Evolutionary conservation across 2,797 vertebrate species (phyloP), one percentile per base, ranked within the genome.

Genomic region (Podarcis lilfordi): DNA sequence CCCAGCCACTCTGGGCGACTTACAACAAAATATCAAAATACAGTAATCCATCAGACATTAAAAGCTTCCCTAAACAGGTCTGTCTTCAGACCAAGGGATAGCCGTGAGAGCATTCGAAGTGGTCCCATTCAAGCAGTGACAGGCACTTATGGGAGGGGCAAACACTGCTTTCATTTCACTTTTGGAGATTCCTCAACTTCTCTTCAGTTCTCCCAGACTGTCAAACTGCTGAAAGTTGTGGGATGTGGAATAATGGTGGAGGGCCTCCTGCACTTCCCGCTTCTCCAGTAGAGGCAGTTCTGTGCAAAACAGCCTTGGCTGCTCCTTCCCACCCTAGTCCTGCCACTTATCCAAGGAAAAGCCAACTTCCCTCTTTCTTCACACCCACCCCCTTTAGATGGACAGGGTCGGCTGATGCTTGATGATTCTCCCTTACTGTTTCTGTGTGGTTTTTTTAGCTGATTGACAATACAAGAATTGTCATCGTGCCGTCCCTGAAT

Each of bases 401-500:
- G 6, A 8, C 2, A 77, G 27, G 10, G 17, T 3, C 5, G 7
- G 10, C 55, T 64, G 59, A 72, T 8, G 45, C 15, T 40, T 76
- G 21, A 7, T 6, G 85, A 35, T 9, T 88, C 87, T 82, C 0
- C 87, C 91, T 83, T 90, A 61, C 91, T 87, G 88, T 8, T 11
- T 89, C 17, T 87, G n/a, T 84, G 66, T 68, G 66, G 66, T 68
- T 7, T 71, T 55, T 79, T 43, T 80, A 99, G 99, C 96, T 99
- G 90, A 97, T 99, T 91, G 98, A 99, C 90, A 96, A 98, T 91
- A 99, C 98, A 0, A 97, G 97, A 91, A 99, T 99, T 90, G 96
- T 99, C 92, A 98, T 99, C 66, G 97, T 99, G 86, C 99, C 99
- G 8, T 98, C 98, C 80, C 96, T 99, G 90, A 99, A 99, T 94